Conservation (phyloP, 2,888 invertebrate species). For the Acronicta leporina region DNA sequence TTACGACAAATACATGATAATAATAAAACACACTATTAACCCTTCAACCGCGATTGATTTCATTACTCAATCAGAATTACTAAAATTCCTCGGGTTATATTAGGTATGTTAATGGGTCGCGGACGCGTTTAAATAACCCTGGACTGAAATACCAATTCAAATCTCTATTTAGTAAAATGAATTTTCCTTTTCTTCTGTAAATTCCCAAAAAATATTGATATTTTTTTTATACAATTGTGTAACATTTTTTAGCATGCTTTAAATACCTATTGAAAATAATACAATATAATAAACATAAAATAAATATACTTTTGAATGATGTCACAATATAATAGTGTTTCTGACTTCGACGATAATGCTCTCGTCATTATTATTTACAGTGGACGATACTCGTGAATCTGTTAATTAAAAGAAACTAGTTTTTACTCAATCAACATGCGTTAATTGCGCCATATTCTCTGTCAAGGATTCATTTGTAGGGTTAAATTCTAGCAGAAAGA, state of each 20-base stretch:
- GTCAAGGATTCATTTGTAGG: constrained; percentile 33
- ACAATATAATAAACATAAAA: neutral
- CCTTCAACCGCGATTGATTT: constrained; percentile 14
- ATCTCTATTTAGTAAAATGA: neutral
- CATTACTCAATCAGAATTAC: neutral
- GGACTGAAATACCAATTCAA: too few relatives aligned
- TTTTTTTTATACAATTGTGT: too few relatives aligned
- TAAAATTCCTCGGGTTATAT: too few relatives aligned
- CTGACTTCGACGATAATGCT: neutral
- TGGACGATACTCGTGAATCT: neutral
- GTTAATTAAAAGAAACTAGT: constrained; percentile 30
- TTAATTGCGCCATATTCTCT: constrained; percentile 26
- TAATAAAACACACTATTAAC: constrained; percentile 19
- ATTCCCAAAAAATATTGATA: too few relatives aligned
- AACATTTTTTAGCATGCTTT: too few relatives aligned
- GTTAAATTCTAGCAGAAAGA: constrained; percentile 22
- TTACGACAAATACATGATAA: constrained; percentile 17
- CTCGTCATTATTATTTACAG: constrained; percentile 30
- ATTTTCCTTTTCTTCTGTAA: too few relatives aligned
- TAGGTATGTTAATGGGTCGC: too few relatives aligned
- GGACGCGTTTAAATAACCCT: too few relatives aligned
- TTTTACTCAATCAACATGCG: constrained; percentile 15
- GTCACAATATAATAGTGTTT: neutral
- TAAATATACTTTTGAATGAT: neutral
- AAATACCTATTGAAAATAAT: neutral